Evolutionary conservation across 2,888 invertebrate species (phyloP), one percentile per base, ranked within the genome.

Genomic region (Lacanobia wlatinum): DNA sequence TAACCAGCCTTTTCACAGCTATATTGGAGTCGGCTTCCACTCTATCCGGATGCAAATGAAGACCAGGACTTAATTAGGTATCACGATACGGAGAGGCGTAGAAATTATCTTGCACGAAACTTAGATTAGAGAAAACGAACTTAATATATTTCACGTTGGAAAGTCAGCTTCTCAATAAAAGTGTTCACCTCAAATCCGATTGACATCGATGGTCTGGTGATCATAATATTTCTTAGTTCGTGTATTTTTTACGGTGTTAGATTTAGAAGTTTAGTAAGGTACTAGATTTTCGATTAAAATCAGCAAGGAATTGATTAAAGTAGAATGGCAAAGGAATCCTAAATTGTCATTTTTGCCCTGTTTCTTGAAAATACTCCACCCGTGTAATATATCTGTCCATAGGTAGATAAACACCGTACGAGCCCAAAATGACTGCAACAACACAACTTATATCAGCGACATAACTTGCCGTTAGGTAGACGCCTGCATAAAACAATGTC

Each of bases 401-500:
- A 28, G 28, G 1, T 28, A 28, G 28, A 28, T 28, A 28, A 28
- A 28, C 28, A 28, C 28, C 28, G 28, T 28, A 34, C 8, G 34
- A 23, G 16, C n/a, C 46, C 48, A 55, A 40, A 23, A 38, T 18
- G 14, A 53, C 18, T 28, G 28, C 28, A 28, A n/a, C 28, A 34
- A 34, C 4, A 28, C 23, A 40, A 6, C 1, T 63, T 12, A 28
- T 52, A 52, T 40, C 10, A 28, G 8, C 8, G 28, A 28, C 28
- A 28, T 28, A 28, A 16, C 18, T 23, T 38, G 14, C 34, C 23
- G 2, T 28, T 53, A 23, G 18, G 50, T n/a, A 8, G 18, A 46
- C 7, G 23, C 8, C 38, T 48, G 23, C 23, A 18, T 9, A n/a
- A 14, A 61, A 72, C 55, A 61, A 72, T 48, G 73, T 28, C 10